These are phyloP conservation scores for Neogobius melanostomus DNA, from an alignment of 2,113 vertebrate species.

Conservation along the genomic window DNA sequence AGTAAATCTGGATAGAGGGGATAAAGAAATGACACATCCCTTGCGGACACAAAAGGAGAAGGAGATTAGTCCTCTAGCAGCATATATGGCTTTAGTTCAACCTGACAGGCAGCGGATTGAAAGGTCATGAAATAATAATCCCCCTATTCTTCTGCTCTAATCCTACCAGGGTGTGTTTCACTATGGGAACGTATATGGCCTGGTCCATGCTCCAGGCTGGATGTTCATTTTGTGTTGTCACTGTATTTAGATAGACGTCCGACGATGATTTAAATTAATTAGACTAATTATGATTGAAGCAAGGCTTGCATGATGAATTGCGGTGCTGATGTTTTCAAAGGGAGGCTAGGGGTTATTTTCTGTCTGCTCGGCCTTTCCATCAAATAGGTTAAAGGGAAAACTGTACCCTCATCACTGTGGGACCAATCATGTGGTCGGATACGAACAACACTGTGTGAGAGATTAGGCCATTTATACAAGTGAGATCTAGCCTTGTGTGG, in stretches of 20 bases:
- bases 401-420: slow-evolving; percentile 34
- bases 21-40: slow-evolving; percentile 82
- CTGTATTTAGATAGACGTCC: slow-evolving; percentile 72
- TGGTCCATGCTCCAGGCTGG: slow-evolving; percentile 64
- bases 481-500: slow-evolving; percentile 30
- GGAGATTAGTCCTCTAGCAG: slow-evolving; percentile 79
- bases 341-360: slow-evolving; percentile 65
- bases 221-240: slow-evolving; percentile 71
- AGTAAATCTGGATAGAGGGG: slow-evolving; percentile 82
- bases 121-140: slow-evolving; percentile 82
- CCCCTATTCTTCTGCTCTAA: slow-evolving; percentile 77
- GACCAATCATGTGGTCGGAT: slow-evolving; percentile 48
- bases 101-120: slow-evolving; percentile 81
- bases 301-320: slow-evolving; percentile 58
- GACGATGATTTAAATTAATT: slow-evolving; percentile 76
- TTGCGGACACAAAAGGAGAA: slow-evolving; percentile 74
- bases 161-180: slow-evolving; percentile 76
- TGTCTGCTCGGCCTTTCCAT: slow-evolving; percentile 39
- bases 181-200: slow-evolving; percentile 70
- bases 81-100: slow-evolving; percentile 79
- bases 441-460: slow-evolving; percentile 36
- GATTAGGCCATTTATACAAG: slow-evolving; percentile 45
- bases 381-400: slow-evolving; percentile 68
- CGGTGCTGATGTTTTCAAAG: slow-evolving; percentile 47
- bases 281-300: slow-evolving; percentile 76